Evolutionary conservation across 2,113 vertebrate species (phyloP).

Genomic region (Peromyscus leucopus): DNA sequence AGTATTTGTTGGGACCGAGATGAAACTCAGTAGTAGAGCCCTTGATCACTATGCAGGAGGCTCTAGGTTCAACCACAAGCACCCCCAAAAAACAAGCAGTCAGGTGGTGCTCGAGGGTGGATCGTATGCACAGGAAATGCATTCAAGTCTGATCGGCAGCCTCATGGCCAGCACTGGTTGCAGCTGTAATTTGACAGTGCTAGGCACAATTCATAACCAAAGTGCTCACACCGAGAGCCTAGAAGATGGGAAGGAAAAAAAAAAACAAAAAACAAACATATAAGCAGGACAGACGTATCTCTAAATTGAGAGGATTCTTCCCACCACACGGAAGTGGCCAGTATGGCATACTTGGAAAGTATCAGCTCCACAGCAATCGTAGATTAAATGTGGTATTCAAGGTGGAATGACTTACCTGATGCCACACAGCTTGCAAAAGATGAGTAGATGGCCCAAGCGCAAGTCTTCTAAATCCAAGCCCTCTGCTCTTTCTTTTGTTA

Average conservation of each 20-base stretch:
- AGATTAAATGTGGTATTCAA: not conserved
- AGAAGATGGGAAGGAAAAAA: not conserved
- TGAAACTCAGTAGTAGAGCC: not conserved
- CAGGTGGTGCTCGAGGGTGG: not conserved
- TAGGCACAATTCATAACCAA: rapidly evolving
- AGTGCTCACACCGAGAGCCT: not conserved
- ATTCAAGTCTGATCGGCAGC: not conserved
- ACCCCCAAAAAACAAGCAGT: not conserved
- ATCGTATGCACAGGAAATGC: not conserved
- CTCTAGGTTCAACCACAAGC: no score
- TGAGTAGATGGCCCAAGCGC: no score
- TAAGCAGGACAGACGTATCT: not conserved
- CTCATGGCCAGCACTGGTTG: not conserved
- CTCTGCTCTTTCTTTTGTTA: not conserved
- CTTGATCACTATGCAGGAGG: not conserved
- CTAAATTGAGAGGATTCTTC: not conserved
- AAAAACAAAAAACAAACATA: not conserved
- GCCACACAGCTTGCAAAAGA: not conserved
- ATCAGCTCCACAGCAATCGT: not conserved
- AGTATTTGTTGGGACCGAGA: not conserved
- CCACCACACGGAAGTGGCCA: rapidly evolving
- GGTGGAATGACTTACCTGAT: not conserved
- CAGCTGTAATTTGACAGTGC: not conserved
- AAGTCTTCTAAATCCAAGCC: not conserved
- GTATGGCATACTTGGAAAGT: not conserved